These are phyloP conservation scores for Nasonia vitripennis DNA, from an alignment of 1,140 invertebrate species.

Conservation along the genomic window DNA sequence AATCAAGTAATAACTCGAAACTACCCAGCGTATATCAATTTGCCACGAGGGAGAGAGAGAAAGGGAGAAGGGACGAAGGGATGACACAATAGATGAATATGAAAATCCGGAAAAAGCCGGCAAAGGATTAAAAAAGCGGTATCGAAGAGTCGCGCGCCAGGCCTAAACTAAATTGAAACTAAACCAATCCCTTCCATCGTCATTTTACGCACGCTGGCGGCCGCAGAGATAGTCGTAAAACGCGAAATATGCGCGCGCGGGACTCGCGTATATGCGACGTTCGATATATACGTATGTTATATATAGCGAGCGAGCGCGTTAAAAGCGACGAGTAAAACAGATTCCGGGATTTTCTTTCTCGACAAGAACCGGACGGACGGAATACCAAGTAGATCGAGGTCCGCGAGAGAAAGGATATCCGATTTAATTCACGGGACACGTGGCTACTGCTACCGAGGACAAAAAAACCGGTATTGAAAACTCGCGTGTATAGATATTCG, in stretches of 20 bases:
- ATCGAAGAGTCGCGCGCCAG: no score
- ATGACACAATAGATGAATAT: no score
- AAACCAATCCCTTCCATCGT: background rate
- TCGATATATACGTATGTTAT: conserved; percentile 10
- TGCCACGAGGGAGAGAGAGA: no score
- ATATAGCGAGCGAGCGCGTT: background rate
- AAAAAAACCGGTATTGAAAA: no score
- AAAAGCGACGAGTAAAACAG: conserved; percentile 15
- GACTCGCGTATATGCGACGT: background rate
- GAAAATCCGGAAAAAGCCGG: no score
- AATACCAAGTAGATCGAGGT: conserved; percentile 38
- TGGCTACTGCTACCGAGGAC: no score
- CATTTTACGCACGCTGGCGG: background rate
- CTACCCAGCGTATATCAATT: no score
- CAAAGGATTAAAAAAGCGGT: no score
- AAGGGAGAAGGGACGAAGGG: no score
- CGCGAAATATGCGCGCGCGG: background rate
- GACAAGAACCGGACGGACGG: background rate
- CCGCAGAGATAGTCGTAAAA: background rate
- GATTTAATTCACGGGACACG: background rate
- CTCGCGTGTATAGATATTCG: no score
- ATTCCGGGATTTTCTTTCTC: conserved; percentile 13
- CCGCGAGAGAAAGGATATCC: background rate
- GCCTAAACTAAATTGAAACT: background rate
- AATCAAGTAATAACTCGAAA: no score